Evolutionary conservation across 2,888 invertebrate species (phyloP), one percentile per base, ranked within the genome.

Genomic region (Hylaea fasciaria): DNA sequence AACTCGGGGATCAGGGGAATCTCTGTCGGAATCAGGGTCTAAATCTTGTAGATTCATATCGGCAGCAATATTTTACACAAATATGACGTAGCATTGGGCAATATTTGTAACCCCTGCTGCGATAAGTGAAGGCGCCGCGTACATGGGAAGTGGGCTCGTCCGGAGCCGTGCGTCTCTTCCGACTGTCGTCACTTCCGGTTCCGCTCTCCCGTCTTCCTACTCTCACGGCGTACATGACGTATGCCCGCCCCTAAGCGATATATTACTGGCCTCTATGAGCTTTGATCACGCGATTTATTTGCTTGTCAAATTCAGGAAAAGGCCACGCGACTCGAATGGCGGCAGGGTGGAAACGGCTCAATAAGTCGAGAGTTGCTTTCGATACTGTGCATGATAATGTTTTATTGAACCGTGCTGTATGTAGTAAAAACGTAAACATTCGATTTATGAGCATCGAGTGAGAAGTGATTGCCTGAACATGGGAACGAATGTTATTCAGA

Each of bases 251-350:
- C 82, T 77, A 71, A 71, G 76, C 75, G 74, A 82, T 85, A 85
- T 87, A 88, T 87, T 86, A 82, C 85, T 77, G 78, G 81, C 80
- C 73, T 82, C 73, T 76, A 65, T 66, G 74, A 80, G 80, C 86
- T 87, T 85, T 87, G 86, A 89, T 87, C 83, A 82, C 67, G 80
- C 87, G 81, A 92, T 91, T 91, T 91, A 91, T 91, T 89, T 86
- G 83, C 80, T 86, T 91, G 91, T 91, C 91, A 90, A 87, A 83
- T 81, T 80, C 91, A 90, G 92, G 89, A 91, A 89, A 78, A 82
- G 78, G 89, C 75, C 91, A 89, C 91, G 91, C 85, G 90, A 69
- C 88, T 79, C 71, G 69, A 74, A 74, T 74, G 64, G 64, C 67
- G 65, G 60, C 68, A 66, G 71, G 76, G 76, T 69, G 67, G 70